Conservation (phyloP, 2,113 vertebrate genomes). For the Collichthys lucidus region DNA sequence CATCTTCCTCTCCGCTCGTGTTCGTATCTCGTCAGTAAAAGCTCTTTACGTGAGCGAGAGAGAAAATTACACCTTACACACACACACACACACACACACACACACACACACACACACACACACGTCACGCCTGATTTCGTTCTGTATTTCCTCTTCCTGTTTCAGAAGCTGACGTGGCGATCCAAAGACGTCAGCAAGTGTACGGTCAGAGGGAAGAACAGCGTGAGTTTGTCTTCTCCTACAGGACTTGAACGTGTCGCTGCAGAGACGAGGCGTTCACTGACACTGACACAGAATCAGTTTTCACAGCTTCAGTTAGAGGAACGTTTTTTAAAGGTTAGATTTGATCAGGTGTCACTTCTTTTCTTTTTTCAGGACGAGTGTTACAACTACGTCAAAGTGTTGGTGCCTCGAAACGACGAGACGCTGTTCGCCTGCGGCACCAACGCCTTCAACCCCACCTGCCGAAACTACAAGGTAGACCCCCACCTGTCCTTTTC, state of each 20-base stretch:
- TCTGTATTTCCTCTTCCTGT: not conserved
- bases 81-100: not conserved
- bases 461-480: constrained; percentile 91
- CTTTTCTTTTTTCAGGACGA: constrained; percentile 84
- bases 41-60: not conserved
- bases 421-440: constrained; percentile 90
- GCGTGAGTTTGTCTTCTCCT: constrained; percentile 69
- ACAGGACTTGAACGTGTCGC: no score
- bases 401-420: constrained; percentile 87
- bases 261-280: not conserved
- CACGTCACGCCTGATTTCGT: not conserved
- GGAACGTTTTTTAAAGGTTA: no score
- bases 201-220: constrained; percentile 82
- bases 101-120: no score
- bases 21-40: not conserved
- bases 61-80: not conserved
- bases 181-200: constrained; percentile 83
- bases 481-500: not conserved
- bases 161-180: constrained; percentile 83
- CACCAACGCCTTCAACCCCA: constrained; percentile 92
- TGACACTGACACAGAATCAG: not conserved
- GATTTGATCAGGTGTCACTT: not conserved
- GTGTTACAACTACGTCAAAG: constrained; percentile 93
- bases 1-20: not conserved
- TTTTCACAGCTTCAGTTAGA: not conserved